Base-by-base conservation (phyloP, 2,888 invertebrate genomes). In the Spatulosminthurus flaviceps region DNA sequence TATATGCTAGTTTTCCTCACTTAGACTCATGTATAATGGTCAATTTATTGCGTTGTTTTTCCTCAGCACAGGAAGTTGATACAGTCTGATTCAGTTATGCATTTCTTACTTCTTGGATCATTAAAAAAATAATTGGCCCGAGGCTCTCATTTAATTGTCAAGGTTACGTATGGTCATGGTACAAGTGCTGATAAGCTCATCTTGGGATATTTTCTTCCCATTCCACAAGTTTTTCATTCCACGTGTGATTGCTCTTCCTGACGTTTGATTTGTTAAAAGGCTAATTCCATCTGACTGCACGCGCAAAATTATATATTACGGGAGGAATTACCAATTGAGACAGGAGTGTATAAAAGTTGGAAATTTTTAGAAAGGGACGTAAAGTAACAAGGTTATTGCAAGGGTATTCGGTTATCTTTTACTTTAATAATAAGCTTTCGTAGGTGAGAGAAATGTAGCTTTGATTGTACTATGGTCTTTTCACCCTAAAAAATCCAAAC, bases 111-210 rank as follows among this genome's bases (percentile, higher is more conserved):
- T 34, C 34, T 34, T 34, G 34, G 34, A 34, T 34, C 34, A 51
- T 51, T 51, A 51, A 9, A 51, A 51, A 51, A 51, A 34, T 34
- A 9, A 34, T 34, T 34, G 1, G 1, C n/a, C 51, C 5, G 2
- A 13, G 2, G 51, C 51, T 51, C 51, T 51, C n/a, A 51, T 51
- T 51, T 51, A 13, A 51, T 51, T 51, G 51, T 51, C 51, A 51
- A 51, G 51, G 51, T 51, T n/a, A 51, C 2, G 51, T 51, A 16
- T 19, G n/a, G n/a, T 13, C 51, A 51, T 51, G 51, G 16, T 51
- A 19, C 16, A n/a, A n/a, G n/a, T n/a, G n/a, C 9, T 2, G 51
- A 51, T 51, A 19, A 51, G 34, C 51, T 4, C 51, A 51, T 51
- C 19, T 51, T 13, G n/a, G 16, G 16, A 51, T 51, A 51, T 51